These are phyloP conservation scores for Montipora efflorescens DNA, from an alignment of 64 coral and sea anemone genomes.

Conservation along the genomic window DNA sequence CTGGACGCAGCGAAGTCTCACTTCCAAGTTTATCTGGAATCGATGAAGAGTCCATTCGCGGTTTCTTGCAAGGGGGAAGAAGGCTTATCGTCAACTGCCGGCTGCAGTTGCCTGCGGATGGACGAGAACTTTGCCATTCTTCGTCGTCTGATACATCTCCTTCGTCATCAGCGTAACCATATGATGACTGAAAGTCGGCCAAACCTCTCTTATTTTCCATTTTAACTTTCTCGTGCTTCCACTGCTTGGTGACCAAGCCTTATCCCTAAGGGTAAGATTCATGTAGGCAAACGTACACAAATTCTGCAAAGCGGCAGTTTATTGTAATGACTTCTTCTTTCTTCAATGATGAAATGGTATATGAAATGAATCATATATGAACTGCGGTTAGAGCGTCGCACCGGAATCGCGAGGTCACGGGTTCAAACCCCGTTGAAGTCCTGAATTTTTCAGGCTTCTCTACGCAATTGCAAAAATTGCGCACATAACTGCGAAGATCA, in stretches of 20 bases:
- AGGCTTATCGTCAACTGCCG: neutral
- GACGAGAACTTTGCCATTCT: conserved; percentile 47
- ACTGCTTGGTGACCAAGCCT: neutral
- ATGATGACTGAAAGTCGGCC: conserved; percentile 27
- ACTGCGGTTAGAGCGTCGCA: too few relatives aligned
- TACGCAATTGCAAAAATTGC: too few relatives aligned
- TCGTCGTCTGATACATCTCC: conserved; percentile 60
- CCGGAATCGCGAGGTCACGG: too few relatives aligned
- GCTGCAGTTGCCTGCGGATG: neutral
- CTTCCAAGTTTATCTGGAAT: neutral
- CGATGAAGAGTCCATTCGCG: conserved; percentile 27
- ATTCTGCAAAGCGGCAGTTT: neutral
- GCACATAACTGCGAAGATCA: too few relatives aligned
- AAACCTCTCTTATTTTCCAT: conserved; percentile 12
- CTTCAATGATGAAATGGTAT: too few relatives aligned
- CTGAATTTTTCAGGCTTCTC: too few relatives aligned
- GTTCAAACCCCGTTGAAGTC: too few relatives aligned
- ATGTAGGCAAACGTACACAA: neutral
- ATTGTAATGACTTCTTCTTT: too few relatives aligned
- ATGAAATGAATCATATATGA: too few relatives aligned
- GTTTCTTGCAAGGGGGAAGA: conserved; percentile 22
- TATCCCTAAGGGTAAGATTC: too few relatives aligned
- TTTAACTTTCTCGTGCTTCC: neutral
- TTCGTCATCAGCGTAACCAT: neutral
- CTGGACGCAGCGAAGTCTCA: neutral